These are phyloP conservation scores for Palythoa caribaeorum DNA, from an alignment of 92 coral and sea anemone genomes.

Conservation along the genomic window DNA sequence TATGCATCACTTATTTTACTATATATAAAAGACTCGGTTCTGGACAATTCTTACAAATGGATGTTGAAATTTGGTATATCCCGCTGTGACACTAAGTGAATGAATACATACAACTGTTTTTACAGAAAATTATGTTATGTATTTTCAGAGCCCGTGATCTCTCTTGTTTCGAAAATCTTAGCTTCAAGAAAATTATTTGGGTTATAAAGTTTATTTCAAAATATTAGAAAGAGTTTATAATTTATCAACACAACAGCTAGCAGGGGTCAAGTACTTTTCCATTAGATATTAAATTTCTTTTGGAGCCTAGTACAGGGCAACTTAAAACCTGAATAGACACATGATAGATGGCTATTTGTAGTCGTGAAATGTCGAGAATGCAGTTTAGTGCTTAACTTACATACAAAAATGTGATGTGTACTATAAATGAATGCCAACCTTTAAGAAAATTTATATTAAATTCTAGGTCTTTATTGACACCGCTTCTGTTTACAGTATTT, in stretches of 20 bases:
- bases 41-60: constrained; percentile 15
- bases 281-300: neutral
- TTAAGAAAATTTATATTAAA: neutral
- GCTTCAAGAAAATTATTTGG: neutral
- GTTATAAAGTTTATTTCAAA: neutral
- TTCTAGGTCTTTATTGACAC: too few relatives aligned
- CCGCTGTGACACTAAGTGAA: neutral
- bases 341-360: constrained; percentile 27
- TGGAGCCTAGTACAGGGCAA: neutral
- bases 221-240: neutral
- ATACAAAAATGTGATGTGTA: neutral
- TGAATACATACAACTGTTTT: neutral
- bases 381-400: neutral
- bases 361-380: neutral
- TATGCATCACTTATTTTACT: neutral
- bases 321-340: constrained; percentile 20
- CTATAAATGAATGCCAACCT: neutral
- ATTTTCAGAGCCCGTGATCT: neutral
- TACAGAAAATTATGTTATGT: neutral
- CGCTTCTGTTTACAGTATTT: too few relatives aligned
- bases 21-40: neutral
- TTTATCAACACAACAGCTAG: neutral
- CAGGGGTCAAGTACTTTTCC: constrained; percentile 17
- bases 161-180: neutral
- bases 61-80: neutral